Base-by-base conservation (phyloP, 2,113 vertebrate species). In the Nanorana parkeri region DNA sequence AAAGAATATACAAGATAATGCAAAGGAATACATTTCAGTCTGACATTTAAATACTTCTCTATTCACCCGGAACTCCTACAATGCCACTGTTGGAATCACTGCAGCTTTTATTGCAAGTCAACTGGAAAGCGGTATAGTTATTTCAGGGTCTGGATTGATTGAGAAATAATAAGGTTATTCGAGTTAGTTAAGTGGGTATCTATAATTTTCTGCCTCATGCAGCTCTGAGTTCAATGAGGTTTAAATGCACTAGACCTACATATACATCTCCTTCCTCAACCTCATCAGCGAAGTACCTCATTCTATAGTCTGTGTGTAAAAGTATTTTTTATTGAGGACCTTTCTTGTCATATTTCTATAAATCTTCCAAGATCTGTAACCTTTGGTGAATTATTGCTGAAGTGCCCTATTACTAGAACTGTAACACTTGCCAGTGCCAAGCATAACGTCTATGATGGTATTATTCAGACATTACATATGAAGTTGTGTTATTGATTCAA, bases 91-190 rank as follows among this genome's bases (percentile, higher is more conserved):
- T 20, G 21, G 71, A 60, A 55, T 32, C 28, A 21, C 2, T 16
- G 73, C 72, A 84, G 79, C 78, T 80, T 73, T 84, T 67, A 5
- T 85, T 87, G 84, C 84, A 66, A 80, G 5, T 81, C 80, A 83
- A 32, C 84, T 86, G 86, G 79, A 85, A 86, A 88, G 82, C 65
- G 21, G 56, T 36, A 78, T 36, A 68, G 81, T 81, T 75, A 58
- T 84, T 85, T 83, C 68, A 82, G 84, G 80, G 63, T 77, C 75
- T 0, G 71, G 86, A 52, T 58, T 87, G 81, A 41, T 21, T 86
- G 85, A 84, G 72, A 84, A 86, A 86, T 87, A 88, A 88, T 86
- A 74, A 86, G 85, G 88, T 83, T 87, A 88, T 87, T 87, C 20
- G 16, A 0, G 80, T 86, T 80, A 74, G 72, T 72, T 84, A 85